Evolutionary conservation across 2,888 invertebrate species (phyloP).

Genomic region (Allophyes oxyacanthae): DNA sequence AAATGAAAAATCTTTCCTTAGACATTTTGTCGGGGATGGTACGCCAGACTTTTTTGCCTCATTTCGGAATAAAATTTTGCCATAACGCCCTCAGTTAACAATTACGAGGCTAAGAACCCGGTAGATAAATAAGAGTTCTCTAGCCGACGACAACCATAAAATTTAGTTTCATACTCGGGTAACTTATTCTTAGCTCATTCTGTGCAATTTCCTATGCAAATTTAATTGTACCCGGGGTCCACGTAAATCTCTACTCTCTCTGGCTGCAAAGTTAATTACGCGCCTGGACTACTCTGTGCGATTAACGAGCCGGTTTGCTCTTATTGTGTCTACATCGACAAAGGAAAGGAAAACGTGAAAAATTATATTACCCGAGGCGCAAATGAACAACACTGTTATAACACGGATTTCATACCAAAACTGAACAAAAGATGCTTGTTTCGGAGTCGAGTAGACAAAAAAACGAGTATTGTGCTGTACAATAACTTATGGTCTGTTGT

Average conservation of each 20-base stretch:
- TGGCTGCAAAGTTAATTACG: slow-evolving; percentile 87
- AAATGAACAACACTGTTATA: slow-evolving; percentile 54
- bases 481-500: slow-evolving; percentile 28
- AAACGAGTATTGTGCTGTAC: slow-evolving; percentile 16
- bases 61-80: slow-evolving; percentile 3
- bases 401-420: slow-evolving; percentile 39
- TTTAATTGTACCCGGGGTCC: slow-evolving; percentile 87
- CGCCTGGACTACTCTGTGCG: slow-evolving; percentile 77
- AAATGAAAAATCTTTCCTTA: slow-evolving; percentile 1
- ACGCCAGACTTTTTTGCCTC: not conserved
- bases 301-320: slow-evolving; percentile 83
- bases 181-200: slow-evolving; percentile 87
- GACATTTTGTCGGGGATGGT: not conserved
- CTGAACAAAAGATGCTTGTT: slow-evolving; percentile 38
- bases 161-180: slow-evolving; percentile 77
- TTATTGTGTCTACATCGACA: slow-evolving; percentile 85
- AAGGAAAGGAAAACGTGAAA: slow-evolving; percentile 71
- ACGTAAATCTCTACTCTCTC: slow-evolving; percentile 86
- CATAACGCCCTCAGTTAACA: slow-evolving; percentile 7
- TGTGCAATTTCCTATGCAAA: slow-evolving; percentile 89
- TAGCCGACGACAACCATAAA: slow-evolving; percentile 73
- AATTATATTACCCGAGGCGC: slow-evolving; percentile 71
- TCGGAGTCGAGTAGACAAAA: slow-evolving; percentile 22
- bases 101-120: slow-evolving; percentile 54
- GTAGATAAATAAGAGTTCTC: slow-evolving; percentile 52